Percentiles rank a stretch among this genome's conserved stretches.
phyloP scores from a whole-genome alignment of 1,140 invertebrate genomes.

The Drosophila neocordata region DNA sequence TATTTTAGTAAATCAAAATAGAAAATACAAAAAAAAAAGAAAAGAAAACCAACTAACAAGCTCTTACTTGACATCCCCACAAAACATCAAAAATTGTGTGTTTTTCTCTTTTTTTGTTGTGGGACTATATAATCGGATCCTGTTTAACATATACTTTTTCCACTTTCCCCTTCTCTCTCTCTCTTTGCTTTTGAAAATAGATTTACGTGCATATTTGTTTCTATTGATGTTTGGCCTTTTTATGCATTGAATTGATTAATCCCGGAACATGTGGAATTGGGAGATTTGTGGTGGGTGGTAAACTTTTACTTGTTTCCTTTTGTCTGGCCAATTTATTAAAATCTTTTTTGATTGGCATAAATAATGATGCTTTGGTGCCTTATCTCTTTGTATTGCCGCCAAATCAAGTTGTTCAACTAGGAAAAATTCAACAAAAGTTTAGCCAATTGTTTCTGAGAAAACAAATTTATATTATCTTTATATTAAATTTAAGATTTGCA shows the following conservation, averaged over 20 bases:
- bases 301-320: slow-evolving; percentile 22
- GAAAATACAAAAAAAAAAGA: slow-evolving; percentile 13
- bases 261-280: slow-evolving; percentile 27
- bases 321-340: slow-evolving; percentile 67
- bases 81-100: neutral
- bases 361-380: slow-evolving; percentile 53
- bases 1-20: slow-evolving; percentile 74
- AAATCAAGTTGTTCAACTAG: slow-evolving; percentile 56
- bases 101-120: neutral
- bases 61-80: slow-evolving; percentile 2
- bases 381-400: neutral
- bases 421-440: neutral
- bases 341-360: slow-evolving; percentile 75
- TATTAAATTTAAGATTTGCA: neutral
- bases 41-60: slow-evolving; percentile 13
- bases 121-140: slow-evolving; percentile 4
- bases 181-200: slow-evolving; percentile 29
- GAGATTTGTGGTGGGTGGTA: neutral
- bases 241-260: slow-evolving; percentile 68
- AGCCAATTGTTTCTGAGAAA: neutral
- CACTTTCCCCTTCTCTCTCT: neutral
- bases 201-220: slow-evolving; percentile 70
- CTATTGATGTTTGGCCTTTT: slow-evolving; percentile 47
- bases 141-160: slow-evolving; percentile 7
- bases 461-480: neutral